Evolutionary conservation across 2,113 vertebrate species (phyloP).

Genomic region (Mormoops blainvillei): DNA sequence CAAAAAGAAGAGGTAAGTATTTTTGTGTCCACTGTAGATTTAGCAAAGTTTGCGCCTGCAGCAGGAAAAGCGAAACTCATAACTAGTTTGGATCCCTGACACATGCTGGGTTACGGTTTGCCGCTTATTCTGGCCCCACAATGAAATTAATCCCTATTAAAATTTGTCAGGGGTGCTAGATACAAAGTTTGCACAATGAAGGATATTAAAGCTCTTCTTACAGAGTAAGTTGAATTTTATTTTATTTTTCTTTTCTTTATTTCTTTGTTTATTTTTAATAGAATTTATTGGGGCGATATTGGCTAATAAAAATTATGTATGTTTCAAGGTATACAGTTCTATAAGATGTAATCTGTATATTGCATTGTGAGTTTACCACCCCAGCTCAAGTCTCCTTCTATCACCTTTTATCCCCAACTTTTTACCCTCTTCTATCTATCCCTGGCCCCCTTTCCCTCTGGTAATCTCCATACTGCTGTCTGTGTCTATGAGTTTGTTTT

Average conservation of each 20-base stretch:
- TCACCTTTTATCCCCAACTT: not conserved
- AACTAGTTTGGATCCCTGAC: constrained; percentile 43
- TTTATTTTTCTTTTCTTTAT: not conserved
- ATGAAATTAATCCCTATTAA: constrained; percentile 55
- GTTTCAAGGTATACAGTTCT: not conserved
- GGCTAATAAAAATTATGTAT: not conserved
- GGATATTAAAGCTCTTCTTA: constrained; percentile 17
- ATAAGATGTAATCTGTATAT: not conserved
- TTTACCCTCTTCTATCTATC: not conserved
- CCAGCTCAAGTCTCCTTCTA: not conserved
- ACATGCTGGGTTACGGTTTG: constrained; percentile 32
- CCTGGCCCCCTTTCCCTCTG: not conserved
- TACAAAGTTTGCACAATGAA: constrained; percentile 38
- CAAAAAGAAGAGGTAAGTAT: constrained; percentile 7
- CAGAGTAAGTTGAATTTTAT: constrained; percentile 7
- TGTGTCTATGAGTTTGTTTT: not conserved
- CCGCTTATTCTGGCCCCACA: constrained; percentile 42
- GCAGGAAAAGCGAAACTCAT: not conserved
- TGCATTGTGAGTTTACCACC: not conserved
- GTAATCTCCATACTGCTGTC: not conserved
- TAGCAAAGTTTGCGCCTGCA: constrained; percentile 41
- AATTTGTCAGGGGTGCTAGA: constrained; percentile 53
- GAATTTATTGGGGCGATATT: not conserved
- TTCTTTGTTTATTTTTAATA: not conserved
- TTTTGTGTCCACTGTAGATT: not conserved